Conservation (phyloP, 2,113 vertebrate genomes). For the Melierax canorus region DNA sequence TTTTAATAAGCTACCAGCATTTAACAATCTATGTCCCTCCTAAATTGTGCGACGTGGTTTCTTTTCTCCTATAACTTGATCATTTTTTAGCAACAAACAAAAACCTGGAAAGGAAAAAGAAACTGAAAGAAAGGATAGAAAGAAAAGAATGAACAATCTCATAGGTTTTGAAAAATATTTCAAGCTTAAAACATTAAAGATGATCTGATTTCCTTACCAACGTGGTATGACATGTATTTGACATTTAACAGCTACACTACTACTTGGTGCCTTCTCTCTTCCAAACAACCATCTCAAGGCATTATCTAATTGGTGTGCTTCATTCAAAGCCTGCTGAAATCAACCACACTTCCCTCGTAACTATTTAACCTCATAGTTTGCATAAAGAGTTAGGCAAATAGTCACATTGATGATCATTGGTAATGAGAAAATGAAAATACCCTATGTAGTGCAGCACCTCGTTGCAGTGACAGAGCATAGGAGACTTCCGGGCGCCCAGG, state of each 20-base stretch:
- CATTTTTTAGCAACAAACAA: not conserved
- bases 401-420: fast-evolving
- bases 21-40: not conserved
- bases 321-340: not conserved
- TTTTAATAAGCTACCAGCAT: not conserved
- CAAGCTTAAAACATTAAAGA: not conserved
- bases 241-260: not conserved
- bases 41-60: not conserved
- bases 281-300: not conserved
- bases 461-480: not conserved
- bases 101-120: not conserved
- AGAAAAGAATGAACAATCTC: not conserved
- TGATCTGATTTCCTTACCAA: not conserved
- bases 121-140: not conserved
- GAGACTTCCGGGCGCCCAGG: not conserved
- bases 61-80: not conserved
- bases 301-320: not conserved
- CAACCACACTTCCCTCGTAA: not conserved
- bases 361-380: not conserved
- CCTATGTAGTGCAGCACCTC: not conserved
- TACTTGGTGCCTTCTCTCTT: not conserved
- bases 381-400: not conserved
- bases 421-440: not conserved
- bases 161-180: not conserved
- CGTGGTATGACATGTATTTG: not conserved